Conservation (phyloP, 2,888 invertebrate genomes). For the Zeuzera pyrina region DNA sequence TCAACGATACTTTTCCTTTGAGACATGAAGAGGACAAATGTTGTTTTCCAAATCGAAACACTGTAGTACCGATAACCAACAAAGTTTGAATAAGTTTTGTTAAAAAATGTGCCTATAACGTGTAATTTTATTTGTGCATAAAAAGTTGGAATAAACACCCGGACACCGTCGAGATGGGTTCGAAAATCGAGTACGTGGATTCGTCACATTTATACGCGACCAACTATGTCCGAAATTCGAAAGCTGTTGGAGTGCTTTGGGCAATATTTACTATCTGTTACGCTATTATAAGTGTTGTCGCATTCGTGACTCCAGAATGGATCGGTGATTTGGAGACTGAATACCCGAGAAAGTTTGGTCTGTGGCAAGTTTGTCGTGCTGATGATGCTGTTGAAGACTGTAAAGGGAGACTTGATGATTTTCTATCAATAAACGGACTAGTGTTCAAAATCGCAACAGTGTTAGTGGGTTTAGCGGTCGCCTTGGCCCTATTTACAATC, state of each 20-base stretch:
- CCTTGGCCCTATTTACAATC: conserved; percentile 88
- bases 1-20: conserved; percentile 17
- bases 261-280: conserved; percentile 98
- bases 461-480: conserved; percentile 88
- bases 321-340: conserved; percentile 88
- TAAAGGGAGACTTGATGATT: conserved; percentile 86
- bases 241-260: conserved; percentile 97
- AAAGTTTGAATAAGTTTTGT: no score
- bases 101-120: conserved; percentile 19
- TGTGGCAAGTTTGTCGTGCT: conserved; percentile 90
- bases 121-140: conserved; percentile 21
- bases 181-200: conserved; percentile 94
- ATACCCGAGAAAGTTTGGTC: conserved; percentile 91
- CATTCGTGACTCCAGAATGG: conserved; percentile 97
- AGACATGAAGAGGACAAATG: conserved; percentile 39
- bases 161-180: conserved; percentile 78
- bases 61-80: not conserved
- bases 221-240: conserved; percentile 92
- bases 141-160: conserved; percentile 33
- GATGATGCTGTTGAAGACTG: conserved; percentile 87
- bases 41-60: not conserved
- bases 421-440: conserved; percentile 84
- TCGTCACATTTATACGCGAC: conserved; percentile 92
- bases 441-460: conserved; percentile 92
- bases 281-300: conserved; percentile 94